Evolutionary conservation across 30 jellyfish, hydroid and myxozoan species (phyloP).

Genomic region (Catostylus mosaicus): DNA sequence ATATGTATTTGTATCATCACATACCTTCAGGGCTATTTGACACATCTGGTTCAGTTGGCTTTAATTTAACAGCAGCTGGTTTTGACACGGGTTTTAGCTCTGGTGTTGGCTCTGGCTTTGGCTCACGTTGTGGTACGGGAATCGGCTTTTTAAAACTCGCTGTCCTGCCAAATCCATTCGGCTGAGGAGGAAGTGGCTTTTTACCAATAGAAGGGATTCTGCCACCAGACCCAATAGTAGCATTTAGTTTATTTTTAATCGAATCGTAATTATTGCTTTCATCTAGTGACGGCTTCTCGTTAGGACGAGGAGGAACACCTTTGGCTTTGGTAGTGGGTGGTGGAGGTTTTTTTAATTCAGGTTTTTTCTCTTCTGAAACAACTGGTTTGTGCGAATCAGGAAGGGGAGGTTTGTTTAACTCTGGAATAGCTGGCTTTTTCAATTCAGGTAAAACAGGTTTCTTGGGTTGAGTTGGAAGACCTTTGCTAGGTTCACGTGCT

Average conservation of each 20-base stretch:
- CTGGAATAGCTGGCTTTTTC: slow-evolving; percentile 24
- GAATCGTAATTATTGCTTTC: slow-evolving; percentile 11
- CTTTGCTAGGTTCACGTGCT: slow-evolving; percentile 7
- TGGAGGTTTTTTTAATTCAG: slow-evolving; percentile 68
- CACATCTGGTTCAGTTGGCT: neutral
- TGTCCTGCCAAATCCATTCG: slow-evolving; percentile 36
- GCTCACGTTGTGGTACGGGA: slow-evolving; percentile 12
- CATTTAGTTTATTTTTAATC: slow-evolving; percentile 17
- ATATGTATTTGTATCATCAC: neutral
- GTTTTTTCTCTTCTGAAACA: neutral
- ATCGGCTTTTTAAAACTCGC: slow-evolving; percentile 30
- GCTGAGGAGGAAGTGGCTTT: slow-evolving; percentile 53
- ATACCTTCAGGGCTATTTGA: slow-evolving; percentile 8
- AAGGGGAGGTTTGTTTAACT: neutral
- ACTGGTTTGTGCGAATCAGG: slow-evolving; percentile 41
- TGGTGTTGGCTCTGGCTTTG: slow-evolving; percentile 41
- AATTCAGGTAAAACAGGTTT: slow-evolving; percentile 9
- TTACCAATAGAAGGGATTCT: slow-evolving; percentile 46
- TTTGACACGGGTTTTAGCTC: slow-evolving; percentile 11
- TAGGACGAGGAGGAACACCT: slow-evolving; percentile 54
- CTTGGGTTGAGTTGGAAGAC: slow-evolving; percentile 4
- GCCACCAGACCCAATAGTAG: neutral
- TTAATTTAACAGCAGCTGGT: slow-evolving; percentile 5
- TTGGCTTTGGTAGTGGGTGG: slow-evolving; percentile 61
- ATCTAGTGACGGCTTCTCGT: slow-evolving; percentile 36